Conservation (phyloP, 2,797 vertebrate species). For the Typhlichthys subterraneus region DNA sequence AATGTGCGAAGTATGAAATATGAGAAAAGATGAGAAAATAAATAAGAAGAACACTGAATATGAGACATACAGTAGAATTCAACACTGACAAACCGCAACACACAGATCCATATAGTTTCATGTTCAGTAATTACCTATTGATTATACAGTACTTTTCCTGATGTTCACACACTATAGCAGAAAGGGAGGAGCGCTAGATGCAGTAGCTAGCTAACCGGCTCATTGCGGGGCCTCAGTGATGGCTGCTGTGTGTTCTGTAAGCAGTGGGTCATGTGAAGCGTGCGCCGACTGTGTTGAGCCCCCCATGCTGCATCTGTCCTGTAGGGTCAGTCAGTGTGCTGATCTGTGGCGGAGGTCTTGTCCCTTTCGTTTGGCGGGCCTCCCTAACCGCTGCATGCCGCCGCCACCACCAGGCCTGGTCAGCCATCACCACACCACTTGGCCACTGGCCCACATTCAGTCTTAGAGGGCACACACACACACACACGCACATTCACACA, state of each 20-base stretch:
- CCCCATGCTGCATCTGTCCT: conserved; percentile 71
- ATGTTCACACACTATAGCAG: no score
- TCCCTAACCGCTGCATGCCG: conserved; percentile 68
- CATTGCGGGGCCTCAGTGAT: conserved; percentile 17
- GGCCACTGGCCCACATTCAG: conserved; percentile 67
- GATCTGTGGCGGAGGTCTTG: conserved; percentile 77
- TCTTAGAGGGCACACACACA: conserved; percentile 64
- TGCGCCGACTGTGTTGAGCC: conserved; percentile 59
- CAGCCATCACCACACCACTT: conserved; percentile 75
- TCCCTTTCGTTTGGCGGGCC: conserved; percentile 72
- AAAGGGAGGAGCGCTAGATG: no score
- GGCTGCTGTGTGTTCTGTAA: conserved; percentile 52
- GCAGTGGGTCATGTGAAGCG: conserved; percentile 61
- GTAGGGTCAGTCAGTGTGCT: conserved; percentile 74
- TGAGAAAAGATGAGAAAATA: conserved; percentile 45
- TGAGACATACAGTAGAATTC: conserved; percentile 34
- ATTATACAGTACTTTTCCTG: no score
- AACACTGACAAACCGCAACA: conserved; percentile 46
- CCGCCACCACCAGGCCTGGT: conserved; percentile 66
- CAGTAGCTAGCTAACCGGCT: no score
- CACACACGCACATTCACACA: conserved; percentile 34
- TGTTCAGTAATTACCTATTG: not conserved
- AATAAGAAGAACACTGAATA: conserved; percentile 60
- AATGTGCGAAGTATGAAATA: conserved; percentile 76
- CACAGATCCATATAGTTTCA: conserved; percentile 38